Base-by-base conservation (phyloP, 1,140 invertebrate genomes). In the Calephelis nemesis region DNA sequence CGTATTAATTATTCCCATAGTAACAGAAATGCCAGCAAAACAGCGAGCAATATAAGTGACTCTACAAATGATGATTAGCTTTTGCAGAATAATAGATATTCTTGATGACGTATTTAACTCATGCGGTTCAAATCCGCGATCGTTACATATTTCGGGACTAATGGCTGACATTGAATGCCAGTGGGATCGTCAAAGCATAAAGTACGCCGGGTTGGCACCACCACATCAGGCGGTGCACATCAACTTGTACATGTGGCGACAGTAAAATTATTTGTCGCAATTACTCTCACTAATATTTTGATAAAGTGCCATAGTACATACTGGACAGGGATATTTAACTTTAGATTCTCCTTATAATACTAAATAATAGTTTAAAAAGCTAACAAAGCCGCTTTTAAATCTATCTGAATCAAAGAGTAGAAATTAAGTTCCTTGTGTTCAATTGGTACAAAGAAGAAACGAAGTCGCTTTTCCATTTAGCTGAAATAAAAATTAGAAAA, bases 231-330 rank as follows among this genome's bases (percentile, higher is more conserved):
- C 73, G 73, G 74, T 76, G 74, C 74, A 67, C 63, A 47, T 65
- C 15, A 47, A 15, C 19, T 63, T 11, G 9, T 7, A 79, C 84
- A 89, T 77, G 77, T 89, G 87, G 70, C 68, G 67, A 74, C 79
- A 74, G 87, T 89, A 84, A 89, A 87, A 77, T 82, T 60, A 72
- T 76, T 70, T 66, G 72, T 74, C 78, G 71, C 74, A 62, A 68
- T 77, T 68, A 76, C 67, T 70, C 64, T 58, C 68, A 70, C 71
- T 76, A 79, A 84, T 79, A 81, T 85, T 87, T 85, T 78, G 79
- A 87, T 81, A 76, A 69, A 62, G 70, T 67, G 67, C 70, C 72
- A 60, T 58, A 58, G 15, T 30, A 58, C 5, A 39, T 40, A 60
- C 11, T 60, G 30, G 39, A 12, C 54, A 39, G 39, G 39, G 54